These are phyloP conservation scores for Zaprionus kolodkinae DNA, from an alignment of 1,140 invertebrate genomes.

Conservation along the genomic window DNA sequence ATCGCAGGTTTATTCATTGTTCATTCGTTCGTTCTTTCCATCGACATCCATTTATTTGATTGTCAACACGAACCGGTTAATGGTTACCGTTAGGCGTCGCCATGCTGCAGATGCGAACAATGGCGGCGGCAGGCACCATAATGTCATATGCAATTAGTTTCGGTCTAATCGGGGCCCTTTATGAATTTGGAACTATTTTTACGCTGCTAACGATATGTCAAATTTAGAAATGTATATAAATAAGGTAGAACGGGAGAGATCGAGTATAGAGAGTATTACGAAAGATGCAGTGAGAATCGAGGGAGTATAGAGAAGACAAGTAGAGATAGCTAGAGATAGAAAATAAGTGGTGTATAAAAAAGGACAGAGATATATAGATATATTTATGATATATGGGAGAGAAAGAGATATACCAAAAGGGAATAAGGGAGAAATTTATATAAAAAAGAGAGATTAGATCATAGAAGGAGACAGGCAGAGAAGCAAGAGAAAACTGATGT, in stretches of 20 bases:
- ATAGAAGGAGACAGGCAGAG: too few relatives aligned
- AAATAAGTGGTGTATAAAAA: background rate
- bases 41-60: background rate
- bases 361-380: too few relatives aligned
- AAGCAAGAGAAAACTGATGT: too few relatives aligned
- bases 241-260: background rate
- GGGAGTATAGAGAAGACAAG: background rate
- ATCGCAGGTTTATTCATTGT: conserved; percentile 17
- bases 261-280: background rate
- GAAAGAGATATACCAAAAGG: background rate
- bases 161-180: conserved; percentile 17
- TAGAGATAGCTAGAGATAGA: background rate
- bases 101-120: conserved; percentile 9
- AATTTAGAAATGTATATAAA: background rate
- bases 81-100: conserved; percentile 2
- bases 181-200: conserved; percentile 5
- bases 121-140: conserved; percentile 15
- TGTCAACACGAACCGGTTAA: conserved; percentile 30
- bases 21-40: background rate
- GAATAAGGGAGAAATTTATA: background rate
- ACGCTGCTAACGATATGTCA: conserved; percentile 14
- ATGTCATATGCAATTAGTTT: conserved; percentile 40
- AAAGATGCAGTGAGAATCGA: background rate
- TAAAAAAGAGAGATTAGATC: too few relatives aligned
- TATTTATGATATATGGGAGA: too few relatives aligned